Conservation (phyloP, 2,113 vertebrate genomes). For the Clarias batrachus region DNA sequence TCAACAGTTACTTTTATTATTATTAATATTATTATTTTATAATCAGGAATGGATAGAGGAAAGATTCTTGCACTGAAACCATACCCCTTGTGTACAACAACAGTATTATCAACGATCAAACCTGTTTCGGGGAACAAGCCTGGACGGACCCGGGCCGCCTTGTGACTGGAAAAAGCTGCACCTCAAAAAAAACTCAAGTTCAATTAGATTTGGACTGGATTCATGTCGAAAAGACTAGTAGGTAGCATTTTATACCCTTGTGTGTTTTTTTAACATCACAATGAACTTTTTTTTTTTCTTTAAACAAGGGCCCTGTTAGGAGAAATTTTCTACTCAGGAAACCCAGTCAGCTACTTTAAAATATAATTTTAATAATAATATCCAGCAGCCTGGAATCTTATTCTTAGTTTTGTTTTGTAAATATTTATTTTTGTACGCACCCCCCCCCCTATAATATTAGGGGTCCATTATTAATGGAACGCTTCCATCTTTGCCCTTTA, state of each 20-base stretch:
- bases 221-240: slow-evolving; percentile 52
- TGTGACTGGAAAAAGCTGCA: slow-evolving; percentile 55
- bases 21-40: slow-evolving; percentile 50
- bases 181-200: slow-evolving; percentile 5
- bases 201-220: slow-evolving; percentile 53
- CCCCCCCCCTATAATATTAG: background rate
- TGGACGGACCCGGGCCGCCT: slow-evolving; percentile 61
- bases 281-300: slow-evolving; percentile 14
- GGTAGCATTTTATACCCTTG: slow-evolving; percentile 61
- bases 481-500: slow-evolving; percentile 36
- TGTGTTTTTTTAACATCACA: slow-evolving; percentile 31
- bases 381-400: slow-evolving; percentile 39
- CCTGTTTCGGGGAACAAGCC: slow-evolving; percentile 51
- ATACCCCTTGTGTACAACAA: slow-evolving; percentile 67
- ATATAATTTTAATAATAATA: slow-evolving; percentile 47
- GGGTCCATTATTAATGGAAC: slow-evolving; percentile 57
- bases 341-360: slow-evolving; percentile 51
- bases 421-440: slow-evolving; percentile 51
- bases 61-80: slow-evolving; percentile 76
- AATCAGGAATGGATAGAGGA: slow-evolving; percentile 61
- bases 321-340: slow-evolving; percentile 70
- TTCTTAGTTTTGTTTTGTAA: slow-evolving; percentile 48
- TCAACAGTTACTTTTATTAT: slow-evolving; percentile 2
- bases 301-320: slow-evolving; percentile 58
- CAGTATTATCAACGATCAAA: slow-evolving; percentile 77